Evolutionary conservation across 2,888 invertebrate genomes (phyloP), one percentile per base, ranked within the genome.

Genomic region (Aspidiotus destructor): DNA sequence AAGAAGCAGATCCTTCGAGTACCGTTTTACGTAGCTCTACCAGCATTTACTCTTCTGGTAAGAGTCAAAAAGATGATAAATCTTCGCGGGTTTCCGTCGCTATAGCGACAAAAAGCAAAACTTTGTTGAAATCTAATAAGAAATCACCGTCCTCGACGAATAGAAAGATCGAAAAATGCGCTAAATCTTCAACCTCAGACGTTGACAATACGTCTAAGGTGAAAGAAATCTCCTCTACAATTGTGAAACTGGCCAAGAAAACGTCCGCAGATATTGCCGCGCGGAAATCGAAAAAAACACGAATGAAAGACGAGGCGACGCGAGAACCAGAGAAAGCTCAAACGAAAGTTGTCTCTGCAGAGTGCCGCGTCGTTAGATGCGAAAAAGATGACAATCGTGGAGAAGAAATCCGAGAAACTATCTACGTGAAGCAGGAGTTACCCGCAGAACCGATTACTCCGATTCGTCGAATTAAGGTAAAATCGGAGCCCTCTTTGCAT

Each of bases 401-500:
- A 40, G 70, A 70, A 52, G 70, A 70, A 16, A 67, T 67, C 58
- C 62, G 69, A 55, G 69, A 70, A 62, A 65, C 62, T 41, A 17
- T 69, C 28, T 28, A 28, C 28, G 28, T 28, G 5, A 28, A 28
- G 28, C 28, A 28, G 28, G 28, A 28, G 61, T 54, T 69, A 13
- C 17, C 42, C 15, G 41, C 67, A 7, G 54, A 70, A 8, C 41
- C 16, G 16, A 17, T 28, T 7, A 28, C 40, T 28, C 28, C 16
- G 17, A 58, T 17, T 17, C 58, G 58, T 28, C 48, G 48, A 28
- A 13, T n/a, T 5, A 64, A 71, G 65, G 54, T 69, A 10, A 78
- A 75, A 72, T 79, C 82, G 42, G 84, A 86, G 70, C 84, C 85
- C 68, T 82, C 84, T 9, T 76, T 82, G 40, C 77, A 81, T 55